Evolutionary conservation across 2,797 vertebrate genomes (phyloP), one percentile per base, ranked within the genome.

Genomic region (Melanotaenia maccullochi): DNA sequence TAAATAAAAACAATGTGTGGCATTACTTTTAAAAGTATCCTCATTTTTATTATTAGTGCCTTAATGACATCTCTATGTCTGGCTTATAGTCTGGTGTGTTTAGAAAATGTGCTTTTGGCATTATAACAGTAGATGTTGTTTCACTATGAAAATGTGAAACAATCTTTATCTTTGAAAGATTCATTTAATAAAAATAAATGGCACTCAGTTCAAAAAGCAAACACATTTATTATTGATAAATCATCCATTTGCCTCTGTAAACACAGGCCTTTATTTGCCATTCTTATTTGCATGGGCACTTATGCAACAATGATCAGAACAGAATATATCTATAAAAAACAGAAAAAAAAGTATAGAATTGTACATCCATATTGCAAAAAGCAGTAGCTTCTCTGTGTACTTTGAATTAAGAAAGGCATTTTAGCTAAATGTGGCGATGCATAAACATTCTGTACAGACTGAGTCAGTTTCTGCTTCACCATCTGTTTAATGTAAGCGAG

Each of bases 161-260:
- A 42, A 25, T 68, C 25, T 64, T 75, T 52, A 79, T 82, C 67
- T 75, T 40, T 14, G 13, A 60, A 74, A 33, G 20, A 66, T 59
- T 68, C 24, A 71, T 64, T 80, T 82, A 69, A 64, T 16, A 47
- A 25, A 65, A 76, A 81, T 54, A 81, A 74, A 83, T 67, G 68
- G 64, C 65, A 64, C 35, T 1, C 52, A 56, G 52, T 65, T 70
- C 65, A 81, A 22, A 71, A 42, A 68, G 30, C 38, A 76, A 81
- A 63, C 72, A 62, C 51, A 73, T 88, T 81, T 56, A 78, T 84
- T 86, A 85, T 78, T 85, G 77, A 89, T 75, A 77, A 70, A 82
- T 81, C 68, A 80, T 73, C 72, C 20, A 58, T 88, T 90, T 88
- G 71, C 73, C 72, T 80, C 54, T 58, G 75, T 77, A 83, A 86